phyloP scores from a whole-genome alignment of 2,888 invertebrate species.

The Papilio elwesi region DNA sequence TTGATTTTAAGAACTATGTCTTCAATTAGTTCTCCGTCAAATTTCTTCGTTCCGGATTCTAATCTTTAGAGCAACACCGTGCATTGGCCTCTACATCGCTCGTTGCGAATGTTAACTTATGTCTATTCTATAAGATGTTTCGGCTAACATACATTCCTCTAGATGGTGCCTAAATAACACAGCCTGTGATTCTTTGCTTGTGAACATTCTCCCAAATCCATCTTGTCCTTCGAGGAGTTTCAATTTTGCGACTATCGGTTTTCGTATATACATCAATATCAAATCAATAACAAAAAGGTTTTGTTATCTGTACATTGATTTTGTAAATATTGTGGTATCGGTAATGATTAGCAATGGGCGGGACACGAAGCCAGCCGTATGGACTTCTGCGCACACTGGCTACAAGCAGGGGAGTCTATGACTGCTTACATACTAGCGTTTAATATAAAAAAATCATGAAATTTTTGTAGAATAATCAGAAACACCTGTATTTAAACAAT shows the following conservation, averaged over 20 bases:
- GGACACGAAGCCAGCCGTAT: constrained; percentile 69
- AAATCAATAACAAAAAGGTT: constrained; percentile 72
- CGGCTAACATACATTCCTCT: too few relatives aligned
- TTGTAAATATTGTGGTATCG: constrained; percentile 79
- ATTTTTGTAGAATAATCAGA: neutral
- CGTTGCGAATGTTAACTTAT: too few relatives aligned
- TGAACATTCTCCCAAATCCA: too few relatives aligned
- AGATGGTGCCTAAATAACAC: too few relatives aligned
- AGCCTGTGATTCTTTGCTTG: too few relatives aligned
- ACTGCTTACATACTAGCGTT: constrained; percentile 40
- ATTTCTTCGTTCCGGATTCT: too few relatives aligned
- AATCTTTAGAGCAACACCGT: too few relatives aligned
- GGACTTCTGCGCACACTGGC: constrained; percentile 79
- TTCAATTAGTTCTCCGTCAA: too few relatives aligned
- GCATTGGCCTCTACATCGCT: too few relatives aligned
- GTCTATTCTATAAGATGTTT: too few relatives aligned
- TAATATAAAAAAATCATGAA: constrained; percentile 12
- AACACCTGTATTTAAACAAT: too few relatives aligned
- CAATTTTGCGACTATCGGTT: constrained; percentile 55
- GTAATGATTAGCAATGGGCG: constrained; percentile 76
- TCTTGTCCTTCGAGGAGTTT: constrained; percentile 55
- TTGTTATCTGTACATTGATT: constrained; percentile 73
- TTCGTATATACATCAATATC: constrained; percentile 60
- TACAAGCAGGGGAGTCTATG: constrained; percentile 39
- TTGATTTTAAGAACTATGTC: too few relatives aligned